Conservation (phyloP, 2,888 invertebrate species). For the Apodemia zela region DNA sequence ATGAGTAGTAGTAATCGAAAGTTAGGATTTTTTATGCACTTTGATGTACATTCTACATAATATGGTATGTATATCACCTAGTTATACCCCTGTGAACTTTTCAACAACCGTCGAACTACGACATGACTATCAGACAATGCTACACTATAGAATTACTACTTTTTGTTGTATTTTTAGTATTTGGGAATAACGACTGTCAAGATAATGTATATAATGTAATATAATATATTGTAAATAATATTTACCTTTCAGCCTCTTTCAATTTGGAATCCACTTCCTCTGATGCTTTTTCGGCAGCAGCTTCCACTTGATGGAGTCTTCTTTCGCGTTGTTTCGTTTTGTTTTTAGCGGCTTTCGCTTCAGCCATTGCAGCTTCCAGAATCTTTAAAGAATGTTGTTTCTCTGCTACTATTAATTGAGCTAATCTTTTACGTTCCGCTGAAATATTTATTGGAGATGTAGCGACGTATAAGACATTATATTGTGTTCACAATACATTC, state of each 20-base stretch:
- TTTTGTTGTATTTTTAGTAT: too few relatives aligned
- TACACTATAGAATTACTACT: too few relatives aligned
- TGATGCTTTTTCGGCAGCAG: constrained; percentile 47
- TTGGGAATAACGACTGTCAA: too few relatives aligned
- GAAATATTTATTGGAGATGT: constrained; percentile 30
- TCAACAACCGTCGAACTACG: too few relatives aligned
- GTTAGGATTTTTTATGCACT: too few relatives aligned
- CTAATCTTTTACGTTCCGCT: constrained; percentile 70
- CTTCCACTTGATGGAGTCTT: constrained; percentile 45
- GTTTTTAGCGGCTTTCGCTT: constrained; percentile 61
- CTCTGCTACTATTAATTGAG: constrained; percentile 70
- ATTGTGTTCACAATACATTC: background rate
- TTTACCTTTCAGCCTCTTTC: constrained; percentile 64
- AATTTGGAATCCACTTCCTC: constrained; percentile 65
- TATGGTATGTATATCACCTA: too few relatives aligned
- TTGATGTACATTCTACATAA: too few relatives aligned
- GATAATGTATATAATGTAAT: too few relatives aligned
- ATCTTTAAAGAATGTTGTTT: constrained; percentile 69
- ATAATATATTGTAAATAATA: constrained; percentile 16
- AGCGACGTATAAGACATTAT: too few relatives aligned
- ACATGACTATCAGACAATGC: too few relatives aligned
- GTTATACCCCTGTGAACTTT: too few relatives aligned
- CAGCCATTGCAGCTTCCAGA: constrained; percentile 69
- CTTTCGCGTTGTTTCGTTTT: constrained; percentile 53
- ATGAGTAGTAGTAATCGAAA: background rate